phyloP scores from a whole-genome alignment of 2,797 vertebrate species.

The Lindbergichthys nudifrons region DNA sequence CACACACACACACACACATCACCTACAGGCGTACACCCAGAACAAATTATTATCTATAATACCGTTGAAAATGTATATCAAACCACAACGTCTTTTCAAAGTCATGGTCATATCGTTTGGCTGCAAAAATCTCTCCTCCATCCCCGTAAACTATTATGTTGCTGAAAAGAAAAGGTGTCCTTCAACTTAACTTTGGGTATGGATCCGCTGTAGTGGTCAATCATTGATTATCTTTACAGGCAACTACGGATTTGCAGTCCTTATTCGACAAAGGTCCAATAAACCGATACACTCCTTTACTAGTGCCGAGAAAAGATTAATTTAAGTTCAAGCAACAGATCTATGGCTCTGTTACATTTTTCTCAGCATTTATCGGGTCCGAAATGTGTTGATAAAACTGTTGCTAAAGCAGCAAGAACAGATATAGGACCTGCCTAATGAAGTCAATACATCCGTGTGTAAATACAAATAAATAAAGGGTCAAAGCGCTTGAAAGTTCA shows the following conservation, averaged over 20 bases:
- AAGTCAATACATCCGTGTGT: constrained; percentile 39
- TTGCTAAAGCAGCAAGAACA: constrained; percentile 25
- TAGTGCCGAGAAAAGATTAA: constrained; percentile 14
- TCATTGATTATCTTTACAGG: constrained; percentile 37
- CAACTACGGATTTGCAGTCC: constrained; percentile 14
- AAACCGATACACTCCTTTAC: neutral
- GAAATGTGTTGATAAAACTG: constrained; percentile 16
- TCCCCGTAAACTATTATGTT: neutral
- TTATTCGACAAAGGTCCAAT: constrained; percentile 53
- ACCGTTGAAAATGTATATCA: no score
- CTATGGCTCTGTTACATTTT: constrained; percentile 7
- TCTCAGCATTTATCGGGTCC: neutral
- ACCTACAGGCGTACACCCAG: no score
- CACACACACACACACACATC: no score
- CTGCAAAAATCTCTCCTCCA: neutral
- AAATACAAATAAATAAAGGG: constrained; percentile 42
- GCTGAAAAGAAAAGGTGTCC: neutral
- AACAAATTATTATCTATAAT: no score
- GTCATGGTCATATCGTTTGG: neutral
- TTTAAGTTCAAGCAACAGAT: neutral
- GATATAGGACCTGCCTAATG: constrained; percentile 51
- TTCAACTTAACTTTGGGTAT: constrained; percentile 33
- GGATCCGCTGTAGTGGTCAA: constrained; percentile 22
- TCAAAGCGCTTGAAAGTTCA: constrained; percentile 49
- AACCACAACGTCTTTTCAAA: no score